Percentiles rank a stretch among this genome's conserved stretches.
phyloP scores from a whole-genome alignment of 2,113 vertebrate genomes.

The Psephotus haematonotus region DNA sequence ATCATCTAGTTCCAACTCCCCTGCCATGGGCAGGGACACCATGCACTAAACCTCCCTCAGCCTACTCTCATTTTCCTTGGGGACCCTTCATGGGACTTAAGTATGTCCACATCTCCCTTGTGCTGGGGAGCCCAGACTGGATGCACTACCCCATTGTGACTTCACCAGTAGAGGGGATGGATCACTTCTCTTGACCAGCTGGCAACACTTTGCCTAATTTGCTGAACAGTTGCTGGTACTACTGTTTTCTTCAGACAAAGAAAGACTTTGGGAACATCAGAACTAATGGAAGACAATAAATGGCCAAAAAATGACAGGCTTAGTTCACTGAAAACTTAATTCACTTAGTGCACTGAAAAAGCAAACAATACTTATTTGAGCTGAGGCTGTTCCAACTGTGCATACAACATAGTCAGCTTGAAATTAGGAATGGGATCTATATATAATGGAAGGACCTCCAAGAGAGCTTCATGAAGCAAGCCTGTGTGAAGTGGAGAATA shows the following conservation, averaged over 20 bases:
- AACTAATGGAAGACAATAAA: neutral
- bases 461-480: neutral
- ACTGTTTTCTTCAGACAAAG: neutral
- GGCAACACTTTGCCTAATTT: neutral
- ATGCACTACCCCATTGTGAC: neutral
- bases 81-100: neutral
- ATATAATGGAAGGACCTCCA: neutral
- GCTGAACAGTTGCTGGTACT: neutral
- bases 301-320: neutral
- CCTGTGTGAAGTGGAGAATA: neutral
- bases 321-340: neutral
- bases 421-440: neutral
- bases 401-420: fast-evolving
- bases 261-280: neutral
- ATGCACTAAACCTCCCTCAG: neutral
- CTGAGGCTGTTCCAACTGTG: neutral
- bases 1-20: neutral
- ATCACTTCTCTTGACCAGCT: neutral
- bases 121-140: neutral
- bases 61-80: neutral
- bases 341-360: neutral
- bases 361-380: neutral
- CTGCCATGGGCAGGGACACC: neutral
- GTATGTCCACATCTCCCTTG: neutral
- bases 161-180: neutral